Percentiles rank a stretch among this genome's conserved stretches.
phyloP scores from a whole-genome alignment of 2,888 invertebrate genomes.

The Cyaniris semiargus region DNA sequence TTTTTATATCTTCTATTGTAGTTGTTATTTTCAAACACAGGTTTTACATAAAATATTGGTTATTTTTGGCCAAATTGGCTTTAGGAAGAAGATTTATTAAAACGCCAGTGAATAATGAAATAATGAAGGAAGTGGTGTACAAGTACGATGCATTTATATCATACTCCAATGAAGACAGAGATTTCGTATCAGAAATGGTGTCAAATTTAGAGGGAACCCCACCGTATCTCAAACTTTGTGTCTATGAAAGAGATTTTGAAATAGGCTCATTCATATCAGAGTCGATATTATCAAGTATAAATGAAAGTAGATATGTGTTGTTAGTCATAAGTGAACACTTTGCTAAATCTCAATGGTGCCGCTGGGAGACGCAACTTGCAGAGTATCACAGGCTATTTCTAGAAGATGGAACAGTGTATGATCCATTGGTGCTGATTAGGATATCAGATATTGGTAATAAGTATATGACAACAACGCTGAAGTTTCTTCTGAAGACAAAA shows the following conservation, averaged over 20 bases:
- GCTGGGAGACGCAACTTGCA: constrained; percentile 85
- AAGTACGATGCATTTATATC: constrained; percentile 83
- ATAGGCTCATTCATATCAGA: constrained; percentile 84
- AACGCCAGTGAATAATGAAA: constrained; percentile 45
- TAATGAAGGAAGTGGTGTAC: constrained; percentile 53
- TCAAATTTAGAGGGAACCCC: constrained; percentile 80
- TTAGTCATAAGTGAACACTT: constrained; percentile 85
- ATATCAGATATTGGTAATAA: constrained; percentile 79
- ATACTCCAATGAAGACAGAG: constrained; percentile 81
- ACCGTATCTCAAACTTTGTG: constrained; percentile 82
- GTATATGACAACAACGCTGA: constrained; percentile 81
- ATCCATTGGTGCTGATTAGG: constrained; percentile 83
- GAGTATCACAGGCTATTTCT: constrained; percentile 83
- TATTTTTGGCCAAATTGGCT: constrained; percentile 78
- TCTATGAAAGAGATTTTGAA: constrained; percentile 85
- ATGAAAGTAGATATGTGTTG: constrained; percentile 83
- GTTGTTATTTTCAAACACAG: constrained; percentile 63
- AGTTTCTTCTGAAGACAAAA: constrained; percentile 82
- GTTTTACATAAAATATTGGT: constrained; percentile 78
- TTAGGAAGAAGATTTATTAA: constrained; percentile 66
- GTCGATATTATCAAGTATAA: constrained; percentile 83
- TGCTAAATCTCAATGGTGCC: constrained; percentile 86
- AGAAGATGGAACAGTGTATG: constrained; percentile 78
- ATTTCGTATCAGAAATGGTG: constrained; percentile 82
- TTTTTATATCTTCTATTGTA: constrained; percentile 54